Conservation (phyloP, 1,140 invertebrate genomes). For the Macrobrachium nipponense region DNA sequence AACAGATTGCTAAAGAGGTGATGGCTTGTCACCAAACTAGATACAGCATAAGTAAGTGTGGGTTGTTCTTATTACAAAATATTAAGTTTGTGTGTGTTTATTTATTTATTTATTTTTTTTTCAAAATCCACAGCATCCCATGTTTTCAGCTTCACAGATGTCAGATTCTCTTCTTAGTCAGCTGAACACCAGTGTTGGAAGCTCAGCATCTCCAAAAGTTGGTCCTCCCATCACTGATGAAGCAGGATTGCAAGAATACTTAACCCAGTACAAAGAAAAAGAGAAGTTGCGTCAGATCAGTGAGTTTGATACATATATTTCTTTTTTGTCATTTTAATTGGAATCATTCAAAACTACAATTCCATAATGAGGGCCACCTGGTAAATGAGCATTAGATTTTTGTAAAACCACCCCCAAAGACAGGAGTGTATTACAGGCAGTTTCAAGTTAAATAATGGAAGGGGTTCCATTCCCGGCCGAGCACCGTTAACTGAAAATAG, state of each 20-base stretch:
- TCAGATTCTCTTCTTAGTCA: slow-evolving; percentile 26
- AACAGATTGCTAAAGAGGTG: no score
- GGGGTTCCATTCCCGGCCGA: no score
- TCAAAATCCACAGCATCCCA: slow-evolving; percentile 18
- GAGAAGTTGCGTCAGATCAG: slow-evolving; percentile 40
- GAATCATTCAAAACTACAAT: no score
- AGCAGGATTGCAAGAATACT: not conserved
- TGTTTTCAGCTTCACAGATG: slow-evolving; percentile 10
- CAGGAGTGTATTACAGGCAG: no score
- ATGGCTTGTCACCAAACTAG: no score
- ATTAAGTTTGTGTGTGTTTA: no score
- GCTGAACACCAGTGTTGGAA: not conserved
- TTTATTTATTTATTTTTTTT: not conserved
- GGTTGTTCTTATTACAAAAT: no score
- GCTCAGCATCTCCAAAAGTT: slow-evolving; percentile 15
- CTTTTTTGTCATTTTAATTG: no score
- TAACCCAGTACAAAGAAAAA: slow-evolving; percentile 29
- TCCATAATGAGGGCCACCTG: no score
- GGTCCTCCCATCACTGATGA: slow-evolving; percentile 22
- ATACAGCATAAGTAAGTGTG: no score
- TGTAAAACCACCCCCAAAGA: not conserved
- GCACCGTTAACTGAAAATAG: no score
- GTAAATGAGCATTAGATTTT: not conserved
- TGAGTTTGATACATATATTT: slow-evolving; percentile 1
- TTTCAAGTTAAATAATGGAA: no score